Evolutionary conservation across 1,140 invertebrate species (phyloP).

Genomic region (Amphibalanus amphitrite): DNA sequence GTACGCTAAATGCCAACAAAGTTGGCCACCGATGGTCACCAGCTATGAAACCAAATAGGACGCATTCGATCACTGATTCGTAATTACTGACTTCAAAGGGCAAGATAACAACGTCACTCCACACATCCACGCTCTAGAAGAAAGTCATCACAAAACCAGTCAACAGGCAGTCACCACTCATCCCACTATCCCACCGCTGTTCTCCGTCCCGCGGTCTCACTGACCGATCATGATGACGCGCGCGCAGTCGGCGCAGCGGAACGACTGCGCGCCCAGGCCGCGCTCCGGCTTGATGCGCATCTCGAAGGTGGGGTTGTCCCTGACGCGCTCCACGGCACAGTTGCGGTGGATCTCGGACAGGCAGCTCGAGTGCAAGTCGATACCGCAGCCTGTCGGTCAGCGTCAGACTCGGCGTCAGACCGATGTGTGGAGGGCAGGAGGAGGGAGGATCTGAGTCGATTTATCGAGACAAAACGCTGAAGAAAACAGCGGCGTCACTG

Average conservation of each 20-base stretch:
- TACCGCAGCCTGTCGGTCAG: slow-evolving; percentile 40
- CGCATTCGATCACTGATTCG: not conserved
- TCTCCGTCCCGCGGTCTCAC: slow-evolving; percentile 22
- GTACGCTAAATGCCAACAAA: too few relatives aligned
- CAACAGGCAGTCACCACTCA: not conserved
- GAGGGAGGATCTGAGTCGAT: too few relatives aligned
- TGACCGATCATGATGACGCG: slow-evolving; percentile 54
- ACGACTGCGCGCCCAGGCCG: slow-evolving; percentile 53
- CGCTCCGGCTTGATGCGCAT: slow-evolving; percentile 63
- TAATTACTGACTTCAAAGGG: not conserved
- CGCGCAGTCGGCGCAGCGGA: slow-evolving; percentile 62
- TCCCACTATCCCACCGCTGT: not conserved
- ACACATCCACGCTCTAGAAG: too few relatives aligned
- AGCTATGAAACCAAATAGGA: not conserved
- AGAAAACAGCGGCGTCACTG: too few relatives aligned
- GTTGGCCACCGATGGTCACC: too few relatives aligned
- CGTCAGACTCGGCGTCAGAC: not conserved
- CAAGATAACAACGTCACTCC: too few relatives aligned
- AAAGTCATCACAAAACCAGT: not conserved
- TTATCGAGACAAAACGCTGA: too few relatives aligned
- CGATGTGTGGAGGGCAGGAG: too few relatives aligned
- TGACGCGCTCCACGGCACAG: slow-evolving; percentile 56
- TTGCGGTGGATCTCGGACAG: slow-evolving; percentile 46
- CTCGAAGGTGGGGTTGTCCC: slow-evolving; percentile 52
- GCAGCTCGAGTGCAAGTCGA: slow-evolving; percentile 57